Percentiles rank a stretch among this genome's conserved stretches.
These are phyloP conservation scores for Stegastes partitus DNA, from an alignment of 2,113 vertebrate species.

Conservation along the genomic window DNA sequence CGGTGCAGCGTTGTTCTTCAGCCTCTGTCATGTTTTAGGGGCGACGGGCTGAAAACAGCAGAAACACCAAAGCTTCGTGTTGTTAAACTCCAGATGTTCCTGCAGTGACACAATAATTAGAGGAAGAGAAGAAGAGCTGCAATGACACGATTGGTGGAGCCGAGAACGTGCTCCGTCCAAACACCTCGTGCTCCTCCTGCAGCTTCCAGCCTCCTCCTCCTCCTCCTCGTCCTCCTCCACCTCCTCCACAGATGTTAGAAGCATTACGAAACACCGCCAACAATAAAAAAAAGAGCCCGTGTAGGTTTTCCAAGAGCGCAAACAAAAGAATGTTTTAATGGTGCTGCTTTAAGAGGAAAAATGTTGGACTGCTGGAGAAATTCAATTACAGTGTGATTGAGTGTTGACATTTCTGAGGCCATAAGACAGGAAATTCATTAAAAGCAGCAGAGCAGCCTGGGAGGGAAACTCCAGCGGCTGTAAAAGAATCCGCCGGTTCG, in stretches of 20 bases:
- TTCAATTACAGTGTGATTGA: conserved; percentile 84
- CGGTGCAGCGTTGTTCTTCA: no score
- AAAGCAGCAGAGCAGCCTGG: conserved; percentile 68
- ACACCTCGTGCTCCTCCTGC: conserved; percentile 54
- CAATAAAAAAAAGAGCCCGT: conserved; percentile 62
- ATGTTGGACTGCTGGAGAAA: conserved; percentile 75
- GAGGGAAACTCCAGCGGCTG: conserved; percentile 67
- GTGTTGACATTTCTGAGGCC: conserved; percentile 86
- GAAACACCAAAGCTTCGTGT: no score
- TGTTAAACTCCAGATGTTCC: conserved; percentile 34
- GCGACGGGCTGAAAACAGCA: no score
- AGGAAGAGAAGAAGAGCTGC: conserved; percentile 33
- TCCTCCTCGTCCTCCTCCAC: neutral
- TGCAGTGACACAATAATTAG: conserved; percentile 17
- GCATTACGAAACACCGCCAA: conserved; percentile 63
- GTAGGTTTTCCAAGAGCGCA: conserved; percentile 68
- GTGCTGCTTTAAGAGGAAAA: conserved; percentile 61
- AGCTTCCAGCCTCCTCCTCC: conserved; percentile 3
- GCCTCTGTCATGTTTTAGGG: no score
- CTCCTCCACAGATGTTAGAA: conserved; percentile 72
- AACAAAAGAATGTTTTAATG: conserved; percentile 83
- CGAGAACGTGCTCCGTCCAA: conserved; percentile 46
- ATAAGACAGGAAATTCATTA: conserved; percentile 84
- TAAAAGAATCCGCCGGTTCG: conserved; percentile 67
- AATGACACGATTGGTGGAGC: conserved; percentile 33